These are phyloP conservation scores for Caenorhabditis uteleia DNA, from an alignment of 2,888 invertebrate species.

Conservation along the genomic window DNA sequence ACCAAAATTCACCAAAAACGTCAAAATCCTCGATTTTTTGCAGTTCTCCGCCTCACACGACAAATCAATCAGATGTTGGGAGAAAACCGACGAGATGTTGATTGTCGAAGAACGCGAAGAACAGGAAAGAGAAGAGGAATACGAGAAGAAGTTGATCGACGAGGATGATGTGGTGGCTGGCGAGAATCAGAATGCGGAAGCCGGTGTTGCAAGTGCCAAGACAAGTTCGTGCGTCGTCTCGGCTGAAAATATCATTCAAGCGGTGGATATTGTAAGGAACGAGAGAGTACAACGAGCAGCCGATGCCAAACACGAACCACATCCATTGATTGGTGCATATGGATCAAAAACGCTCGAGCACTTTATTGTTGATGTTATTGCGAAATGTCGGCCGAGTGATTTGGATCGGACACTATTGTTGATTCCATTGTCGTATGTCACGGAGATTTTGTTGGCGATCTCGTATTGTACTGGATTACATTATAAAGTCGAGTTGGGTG, in stretches of 20 bases:
- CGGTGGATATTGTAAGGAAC: constrained; percentile 78
- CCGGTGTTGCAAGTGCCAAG: constrained; percentile 85
- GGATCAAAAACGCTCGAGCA: constrained; percentile 79
- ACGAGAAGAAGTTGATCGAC: constrained; percentile 73
- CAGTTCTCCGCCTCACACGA: constrained; percentile 82
- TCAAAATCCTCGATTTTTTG: constrained; percentile 9
- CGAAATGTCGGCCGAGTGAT: constrained; percentile 76
- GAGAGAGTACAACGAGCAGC: constrained; percentile 42
- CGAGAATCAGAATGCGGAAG: constrained; percentile 74
- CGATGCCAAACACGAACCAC: constrained; percentile 72
- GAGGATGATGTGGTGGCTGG: constrained; percentile 71
- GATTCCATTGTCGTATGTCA: constrained; percentile 83
- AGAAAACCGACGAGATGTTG: constrained; percentile 85
- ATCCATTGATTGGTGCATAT: constrained; percentile 84
- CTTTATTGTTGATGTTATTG: constrained; percentile 82
- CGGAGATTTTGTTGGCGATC: constrained; percentile 80
- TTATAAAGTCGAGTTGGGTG: constrained; percentile 80
- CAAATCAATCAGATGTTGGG: constrained; percentile 83
- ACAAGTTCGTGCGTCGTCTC: constrained; percentile 76
- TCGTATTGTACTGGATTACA: constrained; percentile 78
- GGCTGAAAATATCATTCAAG: constrained; percentile 89
- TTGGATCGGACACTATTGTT: constrained; percentile 87
- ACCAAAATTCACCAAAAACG: no score
- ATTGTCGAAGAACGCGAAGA: constrained; percentile 92
- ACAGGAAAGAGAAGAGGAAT: constrained; percentile 68